Evolutionary conservation across 1,140 invertebrate species (phyloP).

Genomic region (Bombyx mandarina): DNA sequence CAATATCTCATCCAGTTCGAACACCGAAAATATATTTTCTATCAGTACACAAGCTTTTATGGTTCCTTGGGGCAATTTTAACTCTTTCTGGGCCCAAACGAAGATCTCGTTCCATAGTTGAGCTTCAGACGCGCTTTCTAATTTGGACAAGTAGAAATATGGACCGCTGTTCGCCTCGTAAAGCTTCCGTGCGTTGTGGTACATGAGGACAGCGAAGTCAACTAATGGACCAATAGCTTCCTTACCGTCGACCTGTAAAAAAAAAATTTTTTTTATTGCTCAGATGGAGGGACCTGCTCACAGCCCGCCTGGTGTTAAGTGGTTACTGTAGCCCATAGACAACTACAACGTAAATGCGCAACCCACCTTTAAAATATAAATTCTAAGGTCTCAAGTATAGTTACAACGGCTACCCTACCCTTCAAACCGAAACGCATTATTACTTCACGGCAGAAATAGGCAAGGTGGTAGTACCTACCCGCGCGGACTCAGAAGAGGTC

Average conservation of each 20-base stretch:
- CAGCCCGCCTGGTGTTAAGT: too few species aligned
- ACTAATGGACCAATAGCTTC: conserved; percentile 77
- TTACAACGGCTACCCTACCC: too few species aligned
- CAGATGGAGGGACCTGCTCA: too few species aligned
- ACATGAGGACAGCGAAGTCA: conserved; percentile 80
- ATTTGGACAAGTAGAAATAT: conserved; percentile 78
- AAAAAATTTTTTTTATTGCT: too few species aligned
- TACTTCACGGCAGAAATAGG: too few species aligned
- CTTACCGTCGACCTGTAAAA: conserved; percentile 73
- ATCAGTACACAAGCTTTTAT: conserved; percentile 83
- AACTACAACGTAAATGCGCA: too few species aligned
- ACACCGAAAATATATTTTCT: conserved; percentile 79
- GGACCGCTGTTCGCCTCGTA: conserved; percentile 73
- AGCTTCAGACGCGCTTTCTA: conserved; percentile 77
- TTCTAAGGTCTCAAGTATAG: too few species aligned
- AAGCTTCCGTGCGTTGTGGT: conserved; percentile 73
- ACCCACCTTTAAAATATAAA: too few species aligned
- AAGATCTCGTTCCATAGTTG: conserved; percentile 82
- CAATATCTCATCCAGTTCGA: conserved; percentile 81
- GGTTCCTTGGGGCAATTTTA: conserved; percentile 72
- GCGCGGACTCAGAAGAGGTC: too few species aligned
- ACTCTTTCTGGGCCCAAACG: conserved; percentile 74
- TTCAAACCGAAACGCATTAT: too few species aligned
- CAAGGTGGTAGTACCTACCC: too few species aligned
- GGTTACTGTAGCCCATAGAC: too few species aligned